Conservation (phyloP, 2,888 invertebrate species). For the Muschampia plurimacula region DNA sequence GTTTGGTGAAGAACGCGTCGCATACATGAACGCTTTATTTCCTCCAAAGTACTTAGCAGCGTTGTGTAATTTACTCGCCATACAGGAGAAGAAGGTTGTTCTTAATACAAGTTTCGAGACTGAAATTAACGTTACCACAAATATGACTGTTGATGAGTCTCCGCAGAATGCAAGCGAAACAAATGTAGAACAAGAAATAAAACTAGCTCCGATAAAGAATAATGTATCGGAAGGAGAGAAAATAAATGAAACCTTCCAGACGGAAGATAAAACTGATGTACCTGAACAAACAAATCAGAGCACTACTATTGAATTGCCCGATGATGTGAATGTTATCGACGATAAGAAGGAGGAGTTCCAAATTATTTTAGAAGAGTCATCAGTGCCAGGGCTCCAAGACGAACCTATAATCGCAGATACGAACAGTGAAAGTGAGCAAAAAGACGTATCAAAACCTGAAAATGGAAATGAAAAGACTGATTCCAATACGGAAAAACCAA, state of each 20-base stretch:
- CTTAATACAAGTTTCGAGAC: constrained; percentile 87
- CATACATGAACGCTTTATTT: constrained; percentile 87
- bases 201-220: constrained; percentile 65
- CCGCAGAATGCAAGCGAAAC: constrained; percentile 66
- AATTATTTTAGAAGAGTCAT: constrained; percentile 58
- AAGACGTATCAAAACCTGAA: constrained; percentile 60
- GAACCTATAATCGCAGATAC: constrained; percentile 58
- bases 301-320: constrained; percentile 60
- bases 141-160: constrained; percentile 73
- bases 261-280: constrained; percentile 60
- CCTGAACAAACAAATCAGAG: constrained; percentile 59
- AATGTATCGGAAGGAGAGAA: constrained; percentile 67
- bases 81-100: constrained; percentile 88
- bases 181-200: constrained; percentile 68
- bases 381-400: constrained; percentile 56
- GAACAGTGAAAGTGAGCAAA: constrained; percentile 53
- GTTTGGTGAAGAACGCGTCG: constrained; percentile 78
- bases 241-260: constrained; percentile 62
- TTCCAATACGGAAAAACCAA: constrained; percentile 61
- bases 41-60: constrained; percentile 90
- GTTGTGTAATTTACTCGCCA: constrained; percentile 91
- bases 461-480: constrained; percentile 65
- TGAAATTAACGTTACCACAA: constrained; percentile 78
- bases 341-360: constrained; percentile 59
- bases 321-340: constrained; percentile 62